These are phyloP conservation scores for Suillia variegata DNA, from an alignment of 2,888 invertebrate genomes.

Conservation along the genomic window DNA sequence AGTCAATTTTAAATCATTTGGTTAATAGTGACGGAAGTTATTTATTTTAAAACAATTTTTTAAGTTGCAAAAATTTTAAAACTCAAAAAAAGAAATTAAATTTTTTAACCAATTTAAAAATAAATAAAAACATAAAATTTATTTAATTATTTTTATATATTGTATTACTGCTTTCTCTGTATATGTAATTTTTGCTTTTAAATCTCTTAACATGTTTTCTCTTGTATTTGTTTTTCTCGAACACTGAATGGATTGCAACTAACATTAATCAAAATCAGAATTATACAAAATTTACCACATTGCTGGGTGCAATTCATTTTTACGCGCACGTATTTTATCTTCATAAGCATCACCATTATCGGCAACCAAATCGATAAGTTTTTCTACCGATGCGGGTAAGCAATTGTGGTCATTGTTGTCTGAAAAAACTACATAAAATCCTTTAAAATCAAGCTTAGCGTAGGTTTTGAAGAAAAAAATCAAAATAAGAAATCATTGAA, in stretches of 20 bases:
- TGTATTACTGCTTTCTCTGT: no score
- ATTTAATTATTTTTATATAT: no score
- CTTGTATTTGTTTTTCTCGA: neutral
- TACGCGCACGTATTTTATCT: slow-evolving; percentile 66
- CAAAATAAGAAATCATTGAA: neutral
- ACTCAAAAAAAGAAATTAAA: no score
- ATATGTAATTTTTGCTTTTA: neutral
- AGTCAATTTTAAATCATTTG: no score
- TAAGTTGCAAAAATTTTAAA: no score
- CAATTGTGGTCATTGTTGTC: slow-evolving; percentile 54
- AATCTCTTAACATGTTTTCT: neutral
- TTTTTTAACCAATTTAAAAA: no score
- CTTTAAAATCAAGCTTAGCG: slow-evolving; percentile 57
- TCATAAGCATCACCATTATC: slow-evolving; percentile 70
- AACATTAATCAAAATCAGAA: no score
- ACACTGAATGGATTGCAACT: neutral
- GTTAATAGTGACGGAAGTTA: no score
- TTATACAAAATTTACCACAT: slow-evolving; percentile 60
- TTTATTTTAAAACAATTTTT: no score
- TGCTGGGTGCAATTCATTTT: slow-evolving; percentile 61
- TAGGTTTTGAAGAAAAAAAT: slow-evolving; percentile 12
- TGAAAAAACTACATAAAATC: slow-evolving; percentile 63
- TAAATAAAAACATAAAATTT: no score
- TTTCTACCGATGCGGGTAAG: slow-evolving; percentile 63
- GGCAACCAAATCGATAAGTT: slow-evolving; percentile 68